Conservation (phyloP, 2,888 invertebrate species). For the Willowsia nigromaculata region DNA sequence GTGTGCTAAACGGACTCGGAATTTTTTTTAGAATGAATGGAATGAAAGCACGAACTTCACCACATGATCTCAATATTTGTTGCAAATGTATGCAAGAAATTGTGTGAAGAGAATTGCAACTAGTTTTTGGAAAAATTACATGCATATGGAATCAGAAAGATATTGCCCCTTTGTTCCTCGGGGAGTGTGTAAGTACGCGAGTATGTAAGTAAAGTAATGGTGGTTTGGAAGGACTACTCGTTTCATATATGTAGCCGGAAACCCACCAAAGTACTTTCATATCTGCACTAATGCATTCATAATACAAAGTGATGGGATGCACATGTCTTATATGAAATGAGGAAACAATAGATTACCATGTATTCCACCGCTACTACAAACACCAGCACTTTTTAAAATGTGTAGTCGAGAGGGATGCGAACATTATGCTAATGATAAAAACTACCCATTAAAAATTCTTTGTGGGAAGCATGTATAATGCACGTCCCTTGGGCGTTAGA, state of each 20-base stretch:
- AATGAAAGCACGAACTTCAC: slow-evolving; percentile 31
- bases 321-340: slow-evolving; percentile 7
- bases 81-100: slow-evolving; percentile 61
- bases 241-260: slow-evolving; percentile 25
- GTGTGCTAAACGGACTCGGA: not conserved
- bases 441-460: slow-evolving; percentile 30
- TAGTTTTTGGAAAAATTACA: slow-evolving; percentile 49
- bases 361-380: not conserved
- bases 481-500: slow-evolving; percentile 13
- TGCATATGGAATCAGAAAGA: slow-evolving; percentile 63
- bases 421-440: slow-evolving; percentile 38
- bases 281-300: not conserved
- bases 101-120: slow-evolving; percentile 51
- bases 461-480: slow-evolving; percentile 7
- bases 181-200: slow-evolving; percentile 2
- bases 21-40: not conserved
- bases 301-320: not conserved
- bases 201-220: not conserved
- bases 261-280: not conserved
- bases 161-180: slow-evolving; percentile 56
- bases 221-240: not conserved
- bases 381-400: not conserved
- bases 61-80: slow-evolving; percentile 46
- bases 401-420: not conserved
- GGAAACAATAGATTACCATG: slow-evolving; percentile 32